Evolutionary conservation across 2,797 vertebrate genomes (phyloP), one percentile per base, ranked within the genome.

Genomic region (Clarias fuscus): DNA sequence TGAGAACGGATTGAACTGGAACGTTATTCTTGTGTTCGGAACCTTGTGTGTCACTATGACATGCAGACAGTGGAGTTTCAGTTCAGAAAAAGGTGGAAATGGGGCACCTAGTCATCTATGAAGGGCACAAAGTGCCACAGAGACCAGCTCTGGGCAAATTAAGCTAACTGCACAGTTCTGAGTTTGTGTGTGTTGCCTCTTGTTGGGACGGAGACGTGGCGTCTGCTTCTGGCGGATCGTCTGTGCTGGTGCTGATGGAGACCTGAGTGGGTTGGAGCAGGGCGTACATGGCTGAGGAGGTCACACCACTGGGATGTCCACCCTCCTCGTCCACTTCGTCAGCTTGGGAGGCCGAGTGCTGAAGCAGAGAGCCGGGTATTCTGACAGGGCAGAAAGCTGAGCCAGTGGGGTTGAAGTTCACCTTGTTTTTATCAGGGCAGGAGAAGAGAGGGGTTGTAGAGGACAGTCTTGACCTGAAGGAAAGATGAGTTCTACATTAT

Each of bases 391-490:
- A 99, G 96, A 99, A 99, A 83, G 98, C 98, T 30, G 98, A 98
- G 91, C 98, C 98, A 0, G 97, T 98, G 5, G 98, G 95, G 95
- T 98, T 99, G 96, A 99, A 99, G 95, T 99, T 99, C 92, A 99
- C 97, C 94, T 99, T 99, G 97, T 99, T 99, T 95, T 99, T 99
- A 96, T 99, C 98, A 65, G 98, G 98, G 92, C 98, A 99, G 94
- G 98, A 99, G 96, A 99, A 98, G 90, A 98, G 97, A 79, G 97
- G 97, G 90, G 94, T 93, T 78, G 97, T 94, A 86, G 96, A 87
- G 87, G 97, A 95, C 92, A 97, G 97, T 90, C 97, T 96, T 92
- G 98, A 97, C 95, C 97, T 99, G 92, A 33, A 67, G 27, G 30
- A 15, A 59, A 88, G 73, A 86, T 14, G 67, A 82, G 14, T 10